phyloP scores from a whole-genome alignment of 2,888 invertebrate species.

The Tetragonisca angustula region DNA sequence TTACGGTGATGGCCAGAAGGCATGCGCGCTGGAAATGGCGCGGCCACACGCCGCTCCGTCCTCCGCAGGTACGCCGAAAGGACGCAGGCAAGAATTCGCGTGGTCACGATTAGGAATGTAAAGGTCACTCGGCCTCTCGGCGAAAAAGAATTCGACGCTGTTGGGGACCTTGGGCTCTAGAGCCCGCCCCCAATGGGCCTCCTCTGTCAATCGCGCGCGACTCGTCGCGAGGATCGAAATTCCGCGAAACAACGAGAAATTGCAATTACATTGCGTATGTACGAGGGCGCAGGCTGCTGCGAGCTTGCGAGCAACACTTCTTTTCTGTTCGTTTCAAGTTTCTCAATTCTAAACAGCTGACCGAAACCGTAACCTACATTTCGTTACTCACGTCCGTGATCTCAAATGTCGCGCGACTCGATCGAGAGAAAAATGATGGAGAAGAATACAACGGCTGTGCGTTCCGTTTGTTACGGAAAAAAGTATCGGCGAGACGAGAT shows the following conservation, averaged over 20 bases:
- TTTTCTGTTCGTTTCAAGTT: too few species aligned
- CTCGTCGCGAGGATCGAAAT: too few species aligned
- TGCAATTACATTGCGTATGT: too few species aligned
- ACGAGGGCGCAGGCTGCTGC: too few species aligned
- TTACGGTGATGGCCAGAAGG: conserved; percentile 56
- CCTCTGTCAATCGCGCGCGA: not conserved
- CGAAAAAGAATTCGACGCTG: conserved; percentile 40
- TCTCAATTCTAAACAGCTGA: too few species aligned
- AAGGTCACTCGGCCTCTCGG: conserved; percentile 52
- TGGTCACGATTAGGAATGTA: conserved; percentile 67
- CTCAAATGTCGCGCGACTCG: too few species aligned
- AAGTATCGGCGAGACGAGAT: not conserved
- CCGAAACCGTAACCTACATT: too few species aligned
- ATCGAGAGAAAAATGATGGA: too few species aligned
- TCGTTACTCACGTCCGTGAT: too few species aligned
- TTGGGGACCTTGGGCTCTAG: not conserved
- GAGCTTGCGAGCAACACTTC: too few species aligned
- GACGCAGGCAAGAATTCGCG: conserved; percentile 64
- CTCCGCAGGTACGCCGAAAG: conserved; percentile 59
- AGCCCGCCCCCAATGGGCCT: not conserved
- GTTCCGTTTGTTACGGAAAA: not conserved
- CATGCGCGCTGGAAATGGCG: conserved; percentile 72
- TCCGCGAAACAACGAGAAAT: too few species aligned
- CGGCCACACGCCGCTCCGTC: conserved; percentile 59
- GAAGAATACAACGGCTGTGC: too few species aligned